Evolutionary conservation across 2,797 vertebrate species (phyloP), one percentile per base, ranked within the genome.

Genomic region (Calcarius lapponicus): DNA sequence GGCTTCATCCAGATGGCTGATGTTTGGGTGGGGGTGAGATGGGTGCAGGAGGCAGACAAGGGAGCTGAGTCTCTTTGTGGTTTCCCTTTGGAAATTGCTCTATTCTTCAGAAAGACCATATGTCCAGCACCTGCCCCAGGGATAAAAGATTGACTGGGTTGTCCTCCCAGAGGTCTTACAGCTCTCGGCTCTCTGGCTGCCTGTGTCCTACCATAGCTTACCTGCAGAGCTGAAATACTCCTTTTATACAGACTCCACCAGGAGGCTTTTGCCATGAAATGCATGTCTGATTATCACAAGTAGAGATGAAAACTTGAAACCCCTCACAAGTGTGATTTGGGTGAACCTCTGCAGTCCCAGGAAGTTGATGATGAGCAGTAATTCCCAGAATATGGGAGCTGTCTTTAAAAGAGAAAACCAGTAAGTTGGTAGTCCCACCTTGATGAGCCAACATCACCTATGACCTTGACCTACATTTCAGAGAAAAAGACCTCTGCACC

Each of bases 131-230:
- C 29, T 69, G 42, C 67, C 51, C 11, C 25, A 74, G 58, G 13
- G 28, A 50, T 70, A 79, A 34, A 6, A 7, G 36, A 29, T 42
- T 62, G 43, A 62, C 56, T 73, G 60, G 13, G 21, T 10, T 72
- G 36, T 71, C 34, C 54, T 11, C 26, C 4, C 42, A 19, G 17
- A 65, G 32, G 12, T 75, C 38, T 79, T 64, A 14, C 0, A 2
- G 32, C 20, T 91, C 45, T 88, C 64, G 40, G 25, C 24, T 88
- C 51, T 88, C 42, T 90, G 38, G 17, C 34, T 80, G 56, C 18
- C 51, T 2, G 1, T 1, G 0, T 51, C 45, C 15, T 76, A 0
- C 0, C n/a, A 75, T 8, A 56, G 28, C 19, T 95, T 58, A 73
- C 12, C 11, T 19, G 16, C 45, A 62, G 75, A 74, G 13, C 45